Conservation (phyloP, 2,797 vertebrate species). For the Gouania willdenowi region DNA sequence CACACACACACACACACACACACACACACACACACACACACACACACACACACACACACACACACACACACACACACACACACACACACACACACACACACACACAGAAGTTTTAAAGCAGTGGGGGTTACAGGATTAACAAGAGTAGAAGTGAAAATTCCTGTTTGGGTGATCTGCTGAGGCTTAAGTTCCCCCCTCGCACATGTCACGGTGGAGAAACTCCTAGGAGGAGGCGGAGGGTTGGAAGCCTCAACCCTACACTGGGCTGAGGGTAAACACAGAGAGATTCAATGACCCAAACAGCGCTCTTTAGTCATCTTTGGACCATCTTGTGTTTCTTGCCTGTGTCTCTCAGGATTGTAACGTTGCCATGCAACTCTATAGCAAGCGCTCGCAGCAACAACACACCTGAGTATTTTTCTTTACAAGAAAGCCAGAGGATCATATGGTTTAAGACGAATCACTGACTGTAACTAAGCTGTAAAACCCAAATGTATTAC, state of each 20-base stretch:
- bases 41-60: constrained; percentile 59
- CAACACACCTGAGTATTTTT: constrained; percentile 36
- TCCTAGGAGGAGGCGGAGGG: constrained; percentile 56
- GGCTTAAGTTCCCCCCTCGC: constrained; percentile 65
- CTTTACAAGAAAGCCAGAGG: constrained; percentile 26
- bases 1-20: constrained; percentile 54
- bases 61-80: constrained; percentile 56
- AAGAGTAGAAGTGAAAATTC: constrained; percentile 75
- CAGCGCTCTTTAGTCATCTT: constrained; percentile 42
- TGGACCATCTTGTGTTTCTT: constrained; percentile 48
- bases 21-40: constrained; percentile 54
- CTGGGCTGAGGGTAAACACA: constrained; percentile 59
- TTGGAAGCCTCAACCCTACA: constrained; percentile 57
- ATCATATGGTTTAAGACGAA: constrained; percentile 26
- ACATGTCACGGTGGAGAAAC: constrained; percentile 65
- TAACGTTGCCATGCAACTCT: constrained; percentile 53
- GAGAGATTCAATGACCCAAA: constrained; percentile 60
- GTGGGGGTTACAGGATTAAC: constrained; percentile 61
- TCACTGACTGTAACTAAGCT: constrained; percentile 8
- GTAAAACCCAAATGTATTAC: constrained; percentile 1
- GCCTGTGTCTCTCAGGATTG: constrained; percentile 41
- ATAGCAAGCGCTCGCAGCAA: constrained; percentile 29
- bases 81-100: constrained; percentile 52
- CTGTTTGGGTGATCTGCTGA: constrained; percentile 74
- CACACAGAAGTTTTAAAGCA: constrained; percentile 63